These are phyloP conservation scores for Porites rus DNA, from an alignment of 92 coral and sea anemone genomes.

Conservation along the genomic window DNA sequence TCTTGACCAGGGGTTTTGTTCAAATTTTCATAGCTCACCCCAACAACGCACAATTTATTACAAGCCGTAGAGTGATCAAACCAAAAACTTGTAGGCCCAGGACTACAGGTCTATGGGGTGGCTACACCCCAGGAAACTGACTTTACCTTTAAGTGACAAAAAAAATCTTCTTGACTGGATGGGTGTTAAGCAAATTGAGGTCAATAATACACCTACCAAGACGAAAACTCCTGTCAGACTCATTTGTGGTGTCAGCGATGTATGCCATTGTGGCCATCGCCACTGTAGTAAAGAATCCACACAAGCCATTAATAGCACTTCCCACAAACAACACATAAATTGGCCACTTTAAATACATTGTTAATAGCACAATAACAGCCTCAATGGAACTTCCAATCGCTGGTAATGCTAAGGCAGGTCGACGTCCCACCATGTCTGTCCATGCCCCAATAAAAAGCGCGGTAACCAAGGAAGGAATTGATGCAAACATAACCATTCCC, in stretches of 20 bases:
- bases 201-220: constrained; percentile 41
- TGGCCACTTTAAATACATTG: constrained; percentile 79
- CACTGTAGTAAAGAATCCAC: constrained; percentile 79
- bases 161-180: too few relatives aligned
- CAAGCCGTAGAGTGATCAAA: too few relatives aligned
- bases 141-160: too few relatives aligned
- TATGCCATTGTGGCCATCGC: constrained; percentile 78
- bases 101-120: too few relatives aligned
- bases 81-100: too few relatives aligned
- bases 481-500: constrained; percentile 75
- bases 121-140: too few relatives aligned
- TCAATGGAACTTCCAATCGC: constrained; percentile 74
- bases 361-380: constrained; percentile 55
- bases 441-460: constrained; percentile 79
- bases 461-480: constrained; percentile 73
- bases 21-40: too few relatives aligned
- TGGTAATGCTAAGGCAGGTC: constrained; percentile 74
- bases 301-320: constrained; percentile 67
- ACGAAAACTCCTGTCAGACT: constrained; percentile 66
- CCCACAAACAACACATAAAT: constrained; percentile 82
- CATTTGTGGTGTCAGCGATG: constrained; percentile 83
- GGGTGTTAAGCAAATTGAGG: background rate
- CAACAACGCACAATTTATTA: too few relatives aligned
- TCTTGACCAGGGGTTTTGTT: too few relatives aligned
- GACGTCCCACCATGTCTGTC: constrained; percentile 79